These are phyloP conservation scores for Pantherophis alleghaniensis DNA, from an alignment of 2,797 vertebrate genomes.

Conservation along the genomic window DNA sequence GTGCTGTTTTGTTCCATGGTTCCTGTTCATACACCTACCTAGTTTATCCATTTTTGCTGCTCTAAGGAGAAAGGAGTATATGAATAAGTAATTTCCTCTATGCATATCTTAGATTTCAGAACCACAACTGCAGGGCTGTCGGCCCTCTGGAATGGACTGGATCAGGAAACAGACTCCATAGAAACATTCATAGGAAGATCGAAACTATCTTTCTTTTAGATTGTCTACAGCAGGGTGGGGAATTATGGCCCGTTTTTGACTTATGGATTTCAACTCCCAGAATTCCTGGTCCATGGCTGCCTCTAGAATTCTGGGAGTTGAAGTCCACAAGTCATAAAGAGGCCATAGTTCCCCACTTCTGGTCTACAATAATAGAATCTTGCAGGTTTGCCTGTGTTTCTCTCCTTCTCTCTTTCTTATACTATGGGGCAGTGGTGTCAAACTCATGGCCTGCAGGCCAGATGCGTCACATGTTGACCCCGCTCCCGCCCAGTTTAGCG, in stretches of 20 bases:
- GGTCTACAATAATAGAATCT: background rate
- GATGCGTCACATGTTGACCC: no score
- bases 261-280: background rate
- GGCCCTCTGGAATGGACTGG: background rate
- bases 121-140: background rate
- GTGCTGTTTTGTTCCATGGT: background rate
- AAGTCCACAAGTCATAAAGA: background rate
- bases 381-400: background rate
- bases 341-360: no score
- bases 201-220: background rate
- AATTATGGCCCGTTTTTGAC: background rate
- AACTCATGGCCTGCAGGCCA: fast-evolving
- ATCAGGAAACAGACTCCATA: background rate
- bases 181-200: background rate
- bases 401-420: background rate
- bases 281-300: background rate
- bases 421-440: background rate
- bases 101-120: background rate
- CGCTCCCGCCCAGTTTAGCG: no score
- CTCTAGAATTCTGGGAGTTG: no score
- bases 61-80: background rate
- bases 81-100: background rate
- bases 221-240: background rate
- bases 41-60: background rate
- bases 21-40: background rate